Base-by-base conservation (phyloP, 1,140 invertebrate genomes). In the Samia ricini region DNA sequence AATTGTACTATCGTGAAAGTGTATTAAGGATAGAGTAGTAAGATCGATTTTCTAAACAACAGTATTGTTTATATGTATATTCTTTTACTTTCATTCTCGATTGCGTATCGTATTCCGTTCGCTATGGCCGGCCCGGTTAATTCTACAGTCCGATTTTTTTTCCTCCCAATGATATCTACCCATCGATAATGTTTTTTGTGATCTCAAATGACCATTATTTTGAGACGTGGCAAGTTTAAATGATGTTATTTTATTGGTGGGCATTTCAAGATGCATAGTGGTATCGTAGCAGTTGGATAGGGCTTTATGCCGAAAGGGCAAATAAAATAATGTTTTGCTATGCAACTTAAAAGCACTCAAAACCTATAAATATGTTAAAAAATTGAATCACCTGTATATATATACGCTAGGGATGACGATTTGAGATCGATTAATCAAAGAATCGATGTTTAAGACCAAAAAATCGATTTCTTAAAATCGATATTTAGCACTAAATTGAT, bases 41-140 rank as follows among this genome's bases (percentile, higher is more conserved):
- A 42, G n/a, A 42, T 42, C 33, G 33, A 55, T 55, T 56, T 50
- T 20, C 10, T 29, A 51, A 29, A 56, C n/a, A 42, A 8, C 26
- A 49, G 29, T 62, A 20, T 12, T 15, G n/a, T 42, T 12, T 15
- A 42, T 42, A 42, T 12, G 12, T 42, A 42, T 3, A n/a, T n/a
- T n/a, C n/a, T n/a, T 15, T 26, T 48, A 61, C 66, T 69, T 62
- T 69, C 66, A 15, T 49, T 69, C 64, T 69, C 66, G 58, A 63
- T 63, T 63, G 26, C 56, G 58, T 61, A 61, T 69, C 63, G 61
- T 60, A 64, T 69, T 64, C 62, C 58, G 61, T 69, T 36, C 50
- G 48, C 58, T 69, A 61, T 59, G 33, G 62, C 61, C 62, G 54
- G 33, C 7, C 55, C 59, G 51, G 60, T 26, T 63, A 64, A 64